These are phyloP conservation scores for Anabacerthia variegaticeps DNA, from an alignment of 2,797 vertebrate genomes.

Conservation along the genomic window DNA sequence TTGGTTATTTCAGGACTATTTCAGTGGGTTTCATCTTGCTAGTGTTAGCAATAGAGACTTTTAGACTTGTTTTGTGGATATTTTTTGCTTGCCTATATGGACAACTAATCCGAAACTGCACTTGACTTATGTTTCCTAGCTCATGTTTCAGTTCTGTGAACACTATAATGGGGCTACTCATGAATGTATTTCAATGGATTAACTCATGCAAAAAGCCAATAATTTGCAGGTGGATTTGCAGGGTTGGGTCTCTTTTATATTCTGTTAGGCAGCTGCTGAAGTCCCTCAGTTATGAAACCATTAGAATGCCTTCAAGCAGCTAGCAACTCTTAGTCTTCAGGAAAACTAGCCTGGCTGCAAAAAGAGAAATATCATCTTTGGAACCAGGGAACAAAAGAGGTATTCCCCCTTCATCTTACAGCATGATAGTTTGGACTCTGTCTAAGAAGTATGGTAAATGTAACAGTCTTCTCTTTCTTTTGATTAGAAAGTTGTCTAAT, in stretches of 20 bases:
- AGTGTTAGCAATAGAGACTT: background rate
- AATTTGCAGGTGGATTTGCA: background rate
- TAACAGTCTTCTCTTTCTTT: background rate
- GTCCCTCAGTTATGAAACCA: background rate
- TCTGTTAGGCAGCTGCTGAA: background rate
- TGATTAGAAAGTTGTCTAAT: background rate
- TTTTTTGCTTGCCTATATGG: background rate
- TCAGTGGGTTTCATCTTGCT: background rate
- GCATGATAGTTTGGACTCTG: background rate
- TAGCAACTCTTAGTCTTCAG: background rate
- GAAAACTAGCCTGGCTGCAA: background rate
- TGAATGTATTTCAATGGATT: background rate
- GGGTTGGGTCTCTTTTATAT: background rate
- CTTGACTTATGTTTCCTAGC: background rate
- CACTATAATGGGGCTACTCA: background rate
- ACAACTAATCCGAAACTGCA: background rate
- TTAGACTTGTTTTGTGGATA: background rate
- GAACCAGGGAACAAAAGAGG: background rate
- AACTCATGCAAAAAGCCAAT: background rate
- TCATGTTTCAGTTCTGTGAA: background rate
- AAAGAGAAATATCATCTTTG: background rate
- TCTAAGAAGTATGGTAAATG: background rate
- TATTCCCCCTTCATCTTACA: background rate
- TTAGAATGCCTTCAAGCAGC: background rate
- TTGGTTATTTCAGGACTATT: background rate